Evolutionary conservation across 2,797 vertebrate genomes (phyloP).

Genomic region (Chromis chromis): DNA sequence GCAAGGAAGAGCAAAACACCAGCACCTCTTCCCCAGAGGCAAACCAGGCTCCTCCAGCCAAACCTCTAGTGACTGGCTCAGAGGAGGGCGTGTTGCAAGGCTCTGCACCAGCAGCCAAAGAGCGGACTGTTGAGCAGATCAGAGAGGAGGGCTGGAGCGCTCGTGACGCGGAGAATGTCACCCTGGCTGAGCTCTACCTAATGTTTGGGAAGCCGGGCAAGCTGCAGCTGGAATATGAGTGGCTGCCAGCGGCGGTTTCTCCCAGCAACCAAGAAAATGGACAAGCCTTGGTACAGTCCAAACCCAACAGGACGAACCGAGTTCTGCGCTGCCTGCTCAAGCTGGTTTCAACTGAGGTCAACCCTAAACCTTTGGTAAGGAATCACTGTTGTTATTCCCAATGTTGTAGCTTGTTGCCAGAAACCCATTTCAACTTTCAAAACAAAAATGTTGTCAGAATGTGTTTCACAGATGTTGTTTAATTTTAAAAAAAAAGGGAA

Average conservation of each 20-base stretch:
- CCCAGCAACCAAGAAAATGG: conserved; percentile 67
- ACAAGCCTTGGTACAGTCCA: conserved; percentile 43
- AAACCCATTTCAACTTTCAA: too few relatives aligned
- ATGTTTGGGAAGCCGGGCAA: conserved; percentile 98
- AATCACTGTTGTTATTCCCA: not conserved
- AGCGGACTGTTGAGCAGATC: conserved; percentile 86
- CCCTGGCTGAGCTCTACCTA: conserved; percentile 98
- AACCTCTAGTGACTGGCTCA: conserved; percentile 25
- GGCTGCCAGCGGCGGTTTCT: conserved; percentile 80
- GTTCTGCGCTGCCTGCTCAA: conserved; percentile 93
- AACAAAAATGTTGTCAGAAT: too few relatives aligned
- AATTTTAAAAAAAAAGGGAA: too few relatives aligned
- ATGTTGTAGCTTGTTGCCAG: too few relatives aligned
- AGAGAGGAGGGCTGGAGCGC: conserved; percentile 94
- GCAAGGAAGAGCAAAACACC: conserved; percentile 73
- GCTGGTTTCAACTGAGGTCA: conserved; percentile 94
- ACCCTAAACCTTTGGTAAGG: conserved; percentile 92
- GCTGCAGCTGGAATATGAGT: conserved; percentile 97
- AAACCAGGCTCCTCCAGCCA: conserved; percentile 53
- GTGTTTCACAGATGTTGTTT: too few relatives aligned
- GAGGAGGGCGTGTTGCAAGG: conserved; percentile 72
- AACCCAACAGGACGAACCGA: conserved; percentile 85
- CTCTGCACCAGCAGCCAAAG: conserved; percentile 74
- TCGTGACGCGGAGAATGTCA: conserved; percentile 93
- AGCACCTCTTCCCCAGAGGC: conserved; percentile 70